Evolutionary conservation across 2,113 vertebrate genomes (phyloP).

Genomic region (Eptatretus burgeri): DNA sequence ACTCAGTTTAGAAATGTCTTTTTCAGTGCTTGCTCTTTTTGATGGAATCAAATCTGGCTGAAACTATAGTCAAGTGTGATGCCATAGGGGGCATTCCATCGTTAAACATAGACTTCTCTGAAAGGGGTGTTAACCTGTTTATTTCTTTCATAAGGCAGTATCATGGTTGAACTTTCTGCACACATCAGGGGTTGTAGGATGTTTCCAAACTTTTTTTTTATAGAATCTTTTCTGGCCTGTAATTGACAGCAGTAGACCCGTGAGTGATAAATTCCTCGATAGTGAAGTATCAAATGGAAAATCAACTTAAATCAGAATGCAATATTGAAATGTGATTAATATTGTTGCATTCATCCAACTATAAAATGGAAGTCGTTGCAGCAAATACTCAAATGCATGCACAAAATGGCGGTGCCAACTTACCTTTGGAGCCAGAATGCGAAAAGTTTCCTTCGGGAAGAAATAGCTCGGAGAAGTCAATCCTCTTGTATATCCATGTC

Average conservation of each 20-base stretch:
- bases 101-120: too few relatives aligned
- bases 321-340: not conserved
- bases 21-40: too few relatives aligned
- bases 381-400: constrained; percentile 4
- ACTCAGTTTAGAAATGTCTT: too few relatives aligned
- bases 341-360: not conserved
- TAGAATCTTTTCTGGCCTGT: not conserved
- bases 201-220: too few relatives aligned
- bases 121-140: too few relatives aligned
- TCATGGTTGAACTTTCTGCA: too few relatives aligned
- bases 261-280: not conserved
- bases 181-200: too few relatives aligned
- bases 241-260: not conserved
- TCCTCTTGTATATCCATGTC: not conserved
- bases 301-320: not conserved
- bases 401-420: not conserved
- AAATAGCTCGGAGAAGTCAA: not conserved
- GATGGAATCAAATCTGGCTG: too few relatives aligned
- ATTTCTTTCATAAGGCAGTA: too few relatives aligned
- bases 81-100: too few relatives aligned
- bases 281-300: not conserved
- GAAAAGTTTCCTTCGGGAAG: not conserved
- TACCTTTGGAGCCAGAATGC: not conserved
- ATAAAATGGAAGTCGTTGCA: not conserved
- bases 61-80: too few relatives aligned